Conservation (phyloP, 1,140 invertebrate genomes). For the Drosophila guanche region DNA sequence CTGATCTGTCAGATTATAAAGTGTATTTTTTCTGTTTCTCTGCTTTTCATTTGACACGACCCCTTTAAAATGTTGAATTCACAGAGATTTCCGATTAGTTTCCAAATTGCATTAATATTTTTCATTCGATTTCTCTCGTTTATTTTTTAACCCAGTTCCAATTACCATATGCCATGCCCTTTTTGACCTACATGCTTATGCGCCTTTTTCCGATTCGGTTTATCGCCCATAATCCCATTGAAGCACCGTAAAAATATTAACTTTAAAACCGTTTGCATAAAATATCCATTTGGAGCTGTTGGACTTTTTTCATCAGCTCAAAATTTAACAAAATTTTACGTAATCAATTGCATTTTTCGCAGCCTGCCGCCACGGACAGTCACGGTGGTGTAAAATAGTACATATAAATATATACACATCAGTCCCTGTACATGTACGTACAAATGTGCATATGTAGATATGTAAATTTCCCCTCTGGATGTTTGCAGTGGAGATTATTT, state of each 20-base stretch:
- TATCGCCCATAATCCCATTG: slow-evolving; percentile 42
- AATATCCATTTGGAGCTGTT: slow-evolving; percentile 36
- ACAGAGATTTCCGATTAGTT: slow-evolving; percentile 25
- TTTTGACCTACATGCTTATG: slow-evolving; percentile 24
- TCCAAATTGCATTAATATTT: slow-evolving; percentile 31
- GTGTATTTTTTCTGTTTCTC: too few relatives aligned
- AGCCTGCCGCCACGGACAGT: background rate
- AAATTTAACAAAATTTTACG: slow-evolving; percentile 43
- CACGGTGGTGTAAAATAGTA: too few relatives aligned
- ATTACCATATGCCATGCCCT: background rate
- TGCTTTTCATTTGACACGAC: background rate
- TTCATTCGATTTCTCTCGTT: slow-evolving; percentile 1
- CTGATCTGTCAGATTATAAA: too few relatives aligned
- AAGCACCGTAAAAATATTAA: slow-evolving; percentile 52
- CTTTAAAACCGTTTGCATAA: slow-evolving; percentile 56
- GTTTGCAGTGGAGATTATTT: slow-evolving; percentile 52
- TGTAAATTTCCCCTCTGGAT: slow-evolving; percentile 46
- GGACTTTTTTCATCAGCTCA: slow-evolving; percentile 5
- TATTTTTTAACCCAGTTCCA: slow-evolving; percentile 6
- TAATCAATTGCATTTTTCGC: slow-evolving; percentile 50
- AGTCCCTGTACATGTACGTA: too few relatives aligned
- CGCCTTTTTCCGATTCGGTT: slow-evolving; percentile 21
- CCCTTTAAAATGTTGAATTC: slow-evolving; percentile 19
- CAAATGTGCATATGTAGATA: slow-evolving; percentile 1
- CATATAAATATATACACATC: background rate